Evolutionary conservation across 1,140 invertebrate species (phyloP).

Genomic region (Caenorhabditis briggsae): DNA sequence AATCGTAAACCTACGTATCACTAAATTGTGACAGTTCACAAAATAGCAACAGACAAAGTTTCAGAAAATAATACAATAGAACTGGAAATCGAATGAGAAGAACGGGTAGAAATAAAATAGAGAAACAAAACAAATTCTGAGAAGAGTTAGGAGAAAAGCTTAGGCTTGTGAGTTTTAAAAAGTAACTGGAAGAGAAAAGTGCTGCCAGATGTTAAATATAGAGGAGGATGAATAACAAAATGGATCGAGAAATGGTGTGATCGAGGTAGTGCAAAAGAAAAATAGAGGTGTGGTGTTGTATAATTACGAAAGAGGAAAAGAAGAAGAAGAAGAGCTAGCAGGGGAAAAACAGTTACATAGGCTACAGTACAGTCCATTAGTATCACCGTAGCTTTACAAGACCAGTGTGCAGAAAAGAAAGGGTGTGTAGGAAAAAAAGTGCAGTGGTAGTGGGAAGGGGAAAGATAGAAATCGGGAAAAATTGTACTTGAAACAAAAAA

Average conservation of each 20-base stretch:
- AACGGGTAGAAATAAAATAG: constrained; percentile 22
- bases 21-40: neutral
- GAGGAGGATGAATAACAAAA: too few relatives aligned
- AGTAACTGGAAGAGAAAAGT: neutral
- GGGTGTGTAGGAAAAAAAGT: neutral
- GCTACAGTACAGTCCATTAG: constrained; percentile 1
- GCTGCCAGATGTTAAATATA: neutral
- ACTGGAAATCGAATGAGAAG: neutral
- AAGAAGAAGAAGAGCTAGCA: neutral
- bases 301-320: constrained; percentile 20
- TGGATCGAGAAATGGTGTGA: constrained; percentile 21
- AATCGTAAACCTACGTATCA: constrained; percentile 31
- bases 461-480: constrained; percentile 7
- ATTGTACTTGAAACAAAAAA: constrained; percentile 24
- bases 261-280: constrained; percentile 1
- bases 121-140: neutral
- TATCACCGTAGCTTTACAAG: constrained; percentile 34
- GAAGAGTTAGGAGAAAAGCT: neutral
- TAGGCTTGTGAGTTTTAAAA: neutral
- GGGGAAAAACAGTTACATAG: neutral
- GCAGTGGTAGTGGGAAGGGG: neutral
- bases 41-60: constrained; percentile 10
- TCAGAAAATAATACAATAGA: neutral
- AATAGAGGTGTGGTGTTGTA: constrained; percentile 27
- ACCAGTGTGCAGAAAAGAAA: constrained; percentile 37